Percentiles rank a stretch among this genome's conserved stretches.
Conservation (phyloP, 2,797 vertebrate genomes). For the Chloroceryle inda region DNA sequence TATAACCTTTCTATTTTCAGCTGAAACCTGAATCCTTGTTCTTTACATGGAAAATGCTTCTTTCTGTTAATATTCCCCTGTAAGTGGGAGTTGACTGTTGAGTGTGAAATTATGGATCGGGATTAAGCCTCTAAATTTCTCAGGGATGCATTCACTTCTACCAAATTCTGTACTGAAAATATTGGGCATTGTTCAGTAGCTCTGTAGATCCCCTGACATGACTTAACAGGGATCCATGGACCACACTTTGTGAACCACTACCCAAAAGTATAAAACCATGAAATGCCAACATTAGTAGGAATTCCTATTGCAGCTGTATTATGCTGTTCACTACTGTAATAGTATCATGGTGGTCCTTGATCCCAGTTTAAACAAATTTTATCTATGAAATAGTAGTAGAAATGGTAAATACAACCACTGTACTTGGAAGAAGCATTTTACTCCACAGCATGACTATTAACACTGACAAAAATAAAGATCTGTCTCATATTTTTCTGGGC, state of each 20-base stretch:
- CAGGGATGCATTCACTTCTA: not conserved
- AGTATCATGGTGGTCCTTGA: not conserved
- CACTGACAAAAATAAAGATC: not conserved
- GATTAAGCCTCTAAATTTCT: not conserved
- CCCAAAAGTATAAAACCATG: not conserved
- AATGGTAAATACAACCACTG: not conserved
- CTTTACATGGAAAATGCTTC: not conserved
- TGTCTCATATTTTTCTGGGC: not conserved
- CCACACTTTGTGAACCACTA: not conserved
- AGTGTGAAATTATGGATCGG: not conserved
- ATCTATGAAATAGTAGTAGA: not conserved
- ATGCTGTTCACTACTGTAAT: not conserved
- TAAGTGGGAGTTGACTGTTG: not conserved
- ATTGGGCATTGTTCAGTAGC: not conserved
- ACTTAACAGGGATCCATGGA: not conserved
- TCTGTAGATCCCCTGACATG: not conserved
- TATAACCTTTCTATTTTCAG: conserved; percentile 56
- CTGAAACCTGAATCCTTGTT: conserved; percentile 17
- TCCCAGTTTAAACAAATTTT: not conserved
- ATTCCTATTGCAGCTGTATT: not conserved
- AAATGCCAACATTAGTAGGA: not conserved
- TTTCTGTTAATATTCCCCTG: not conserved
- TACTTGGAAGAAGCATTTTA: not conserved
- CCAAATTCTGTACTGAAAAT: not conserved
- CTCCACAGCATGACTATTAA: not conserved